These are phyloP conservation scores for Heterotilapia buettikoferi DNA, from an alignment of 2,113 vertebrate genomes.

Conservation along the genomic window DNA sequence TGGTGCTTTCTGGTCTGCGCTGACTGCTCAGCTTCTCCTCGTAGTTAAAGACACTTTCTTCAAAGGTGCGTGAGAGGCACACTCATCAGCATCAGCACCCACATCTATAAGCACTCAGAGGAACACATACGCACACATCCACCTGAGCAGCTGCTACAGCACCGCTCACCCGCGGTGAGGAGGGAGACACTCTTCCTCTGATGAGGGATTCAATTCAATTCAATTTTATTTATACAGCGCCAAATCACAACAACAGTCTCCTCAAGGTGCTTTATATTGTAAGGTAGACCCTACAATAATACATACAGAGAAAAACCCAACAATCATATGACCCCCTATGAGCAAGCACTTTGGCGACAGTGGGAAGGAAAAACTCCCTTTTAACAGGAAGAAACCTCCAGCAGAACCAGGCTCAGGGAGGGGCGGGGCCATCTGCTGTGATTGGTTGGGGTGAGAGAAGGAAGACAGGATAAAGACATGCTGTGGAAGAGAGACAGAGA, in stretches of 20 bases:
- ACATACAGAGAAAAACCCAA: accelerated
- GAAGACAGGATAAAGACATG: background rate
- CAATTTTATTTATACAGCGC: no score
- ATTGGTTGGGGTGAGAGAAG: accelerated
- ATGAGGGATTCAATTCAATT: background rate
- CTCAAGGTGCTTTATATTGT: background rate
- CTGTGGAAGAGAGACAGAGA: accelerated
- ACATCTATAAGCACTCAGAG: background rate
- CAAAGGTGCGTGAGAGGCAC: background rate
- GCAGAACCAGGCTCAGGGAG: background rate
- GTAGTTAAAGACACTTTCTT: background rate
- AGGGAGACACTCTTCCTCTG: background rate
- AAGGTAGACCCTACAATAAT: accelerated
- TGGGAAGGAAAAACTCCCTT: background rate
- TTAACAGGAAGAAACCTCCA: background rate
- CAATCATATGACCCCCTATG: background rate
- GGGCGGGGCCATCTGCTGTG: background rate
- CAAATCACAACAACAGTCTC: no score
- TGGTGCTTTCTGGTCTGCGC: background rate
- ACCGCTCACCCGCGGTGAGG: background rate
- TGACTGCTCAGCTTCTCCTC: background rate
- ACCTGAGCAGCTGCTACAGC: accelerated
- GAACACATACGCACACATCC: background rate
- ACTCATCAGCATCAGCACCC: background rate
- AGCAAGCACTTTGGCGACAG: background rate